A percentile compares a stretch with the other conserved stretches of the same genome.
Conservation (phyloP, 2,888 invertebrate genomes). For the Andrena dorsata region DNA sequence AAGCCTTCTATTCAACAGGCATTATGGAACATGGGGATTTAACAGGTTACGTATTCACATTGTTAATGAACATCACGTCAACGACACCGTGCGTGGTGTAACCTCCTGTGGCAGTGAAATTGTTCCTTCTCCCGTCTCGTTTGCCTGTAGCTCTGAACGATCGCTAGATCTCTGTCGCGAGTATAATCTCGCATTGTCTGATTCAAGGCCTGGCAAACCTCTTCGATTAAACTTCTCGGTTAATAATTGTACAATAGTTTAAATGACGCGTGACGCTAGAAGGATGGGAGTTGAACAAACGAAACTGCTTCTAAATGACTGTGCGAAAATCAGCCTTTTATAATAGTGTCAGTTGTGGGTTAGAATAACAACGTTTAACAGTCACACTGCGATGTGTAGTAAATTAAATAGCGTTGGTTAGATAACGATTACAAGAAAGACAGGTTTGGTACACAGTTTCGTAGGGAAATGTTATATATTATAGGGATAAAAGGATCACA, state of each 20-base stretch:
- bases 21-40: constrained; percentile 3
- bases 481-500: too few species aligned
- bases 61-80: constrained; percentile 1
- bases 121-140: constrained; percentile 16
- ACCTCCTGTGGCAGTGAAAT: constrained; percentile 31
- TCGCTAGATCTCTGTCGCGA: constrained; percentile 5
- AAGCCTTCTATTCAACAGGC: neutral
- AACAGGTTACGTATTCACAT: constrained; percentile 14
- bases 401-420: too few species aligned
- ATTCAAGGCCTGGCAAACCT: neutral
- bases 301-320: constrained; percentile 22
- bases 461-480: too few species aligned
- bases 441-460: too few species aligned
- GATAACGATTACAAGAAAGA: too few species aligned
- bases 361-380: constrained; percentile 7
- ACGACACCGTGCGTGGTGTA: constrained; percentile 1
- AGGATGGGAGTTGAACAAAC: neutral
- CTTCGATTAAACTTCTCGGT: neutral
- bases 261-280: constrained; percentile 9
- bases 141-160: constrained; percentile 4
- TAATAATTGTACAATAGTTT: constrained; percentile 18
- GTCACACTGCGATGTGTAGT: too few species aligned
- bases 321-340: constrained; percentile 11
- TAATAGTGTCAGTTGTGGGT: neutral
- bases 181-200: neutral